Percentiles rank a stretch among this genome's conserved stretches.
phyloP scores from a whole-genome alignment of 2,113 vertebrate species.

The Otolemur garnettii region DNA sequence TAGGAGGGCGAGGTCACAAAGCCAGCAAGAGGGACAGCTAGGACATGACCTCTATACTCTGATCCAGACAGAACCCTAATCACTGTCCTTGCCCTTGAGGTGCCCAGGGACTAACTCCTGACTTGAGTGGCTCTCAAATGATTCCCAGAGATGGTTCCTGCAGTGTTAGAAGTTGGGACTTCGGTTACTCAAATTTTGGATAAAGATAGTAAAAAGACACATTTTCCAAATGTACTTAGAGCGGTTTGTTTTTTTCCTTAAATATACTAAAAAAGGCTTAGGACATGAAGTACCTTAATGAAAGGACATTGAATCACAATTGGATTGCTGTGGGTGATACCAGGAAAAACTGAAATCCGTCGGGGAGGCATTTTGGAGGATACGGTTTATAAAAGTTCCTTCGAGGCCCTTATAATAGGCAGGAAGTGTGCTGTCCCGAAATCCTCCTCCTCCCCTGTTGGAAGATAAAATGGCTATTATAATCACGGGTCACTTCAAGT shows the following conservation, averaged over 20 bases:
- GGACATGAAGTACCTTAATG: neutral
- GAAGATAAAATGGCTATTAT: conserved; percentile 78
- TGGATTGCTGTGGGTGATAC: neutral
- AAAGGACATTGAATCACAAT: neutral
- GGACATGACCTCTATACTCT: neutral
- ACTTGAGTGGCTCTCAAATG: neutral
- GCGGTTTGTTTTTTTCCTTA: no score
- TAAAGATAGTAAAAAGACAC: neutral
- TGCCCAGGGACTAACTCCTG: neutral
- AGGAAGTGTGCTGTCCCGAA: conserved; percentile 53
- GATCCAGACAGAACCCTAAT: neutral
- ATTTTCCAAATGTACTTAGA: neutral
- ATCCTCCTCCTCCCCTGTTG: conserved; percentile 34
- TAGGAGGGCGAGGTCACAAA: neutral
- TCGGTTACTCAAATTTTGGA: neutral
- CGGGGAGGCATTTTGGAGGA: neutral
- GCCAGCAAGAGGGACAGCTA: neutral
- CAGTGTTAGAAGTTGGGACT: neutral
- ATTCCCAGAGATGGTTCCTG: neutral
- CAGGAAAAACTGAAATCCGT: neutral
- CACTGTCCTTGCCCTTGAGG: fast-evolving
- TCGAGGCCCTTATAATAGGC: neutral
- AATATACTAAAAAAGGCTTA: neutral
- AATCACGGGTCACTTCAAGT: conserved; percentile 81
- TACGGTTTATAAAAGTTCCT: conserved; percentile 59